These are phyloP conservation scores for Folsomia manolachei DNA, from an alignment of 2,888 invertebrate genomes.

Conservation along the genomic window DNA sequence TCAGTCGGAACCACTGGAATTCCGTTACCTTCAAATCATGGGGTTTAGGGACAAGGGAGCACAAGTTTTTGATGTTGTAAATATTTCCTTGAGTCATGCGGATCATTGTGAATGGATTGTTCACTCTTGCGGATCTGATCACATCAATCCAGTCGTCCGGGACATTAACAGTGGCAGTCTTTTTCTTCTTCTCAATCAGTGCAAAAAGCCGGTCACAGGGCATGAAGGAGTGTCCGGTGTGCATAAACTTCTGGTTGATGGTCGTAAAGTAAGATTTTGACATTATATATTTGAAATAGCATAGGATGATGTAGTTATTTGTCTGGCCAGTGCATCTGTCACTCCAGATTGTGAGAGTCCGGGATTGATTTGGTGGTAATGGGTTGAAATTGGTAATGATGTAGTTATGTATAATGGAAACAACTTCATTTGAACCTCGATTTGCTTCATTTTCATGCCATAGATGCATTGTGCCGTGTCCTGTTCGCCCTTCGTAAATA, in stretches of 20 bases:
- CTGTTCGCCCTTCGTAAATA: neutral
- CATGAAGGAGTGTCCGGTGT: conserved; percentile 44
- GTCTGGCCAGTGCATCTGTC: conserved; percentile 49
- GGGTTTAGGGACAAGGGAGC: neutral
- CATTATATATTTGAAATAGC: conserved; percentile 28
- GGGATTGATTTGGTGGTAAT: conserved; percentile 1
- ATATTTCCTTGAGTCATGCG: neutral
- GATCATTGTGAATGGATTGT: neutral
- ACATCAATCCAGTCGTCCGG: conserved; percentile 33
- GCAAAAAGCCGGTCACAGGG: conserved; percentile 47
- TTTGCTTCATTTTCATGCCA: conserved; percentile 10
- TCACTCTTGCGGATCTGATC: neutral
- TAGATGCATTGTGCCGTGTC: conserved; percentile 4
- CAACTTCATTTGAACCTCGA: conserved; percentile 3
- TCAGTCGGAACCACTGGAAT: neutral
- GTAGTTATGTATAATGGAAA: neutral
- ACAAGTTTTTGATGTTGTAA: neutral
- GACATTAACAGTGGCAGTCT: conserved; percentile 29
- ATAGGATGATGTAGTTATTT: conserved; percentile 46
- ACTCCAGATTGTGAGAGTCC: conserved; percentile 46
- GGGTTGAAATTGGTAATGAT: neutral
- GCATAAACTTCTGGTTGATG: conserved; percentile 47
- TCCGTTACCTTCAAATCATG: neutral
- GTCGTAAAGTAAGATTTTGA: conserved; percentile 37
- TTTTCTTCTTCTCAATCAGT: conserved; percentile 41